phyloP scores from a whole-genome alignment of 2,888 invertebrate species.

The Aspidapion aeneum region DNA sequence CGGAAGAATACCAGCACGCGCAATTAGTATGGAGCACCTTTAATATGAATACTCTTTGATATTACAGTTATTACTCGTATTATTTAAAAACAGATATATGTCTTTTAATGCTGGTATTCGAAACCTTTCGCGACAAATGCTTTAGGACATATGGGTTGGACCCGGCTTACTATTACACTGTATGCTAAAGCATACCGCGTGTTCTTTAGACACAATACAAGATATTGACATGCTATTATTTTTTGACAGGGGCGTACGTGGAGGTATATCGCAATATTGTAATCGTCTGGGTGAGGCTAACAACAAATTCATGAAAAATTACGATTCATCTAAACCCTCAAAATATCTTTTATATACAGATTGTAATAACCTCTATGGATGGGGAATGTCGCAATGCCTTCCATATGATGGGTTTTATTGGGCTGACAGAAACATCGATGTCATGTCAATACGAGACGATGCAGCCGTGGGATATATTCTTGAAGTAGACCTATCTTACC shows the following conservation, averaged over 20 bases:
- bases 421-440: conserved; percentile 16
- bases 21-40: conserved; percentile 26
- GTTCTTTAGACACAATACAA: conserved; percentile 29
- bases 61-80: too few species aligned
- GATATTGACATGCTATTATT: conserved; percentile 35
- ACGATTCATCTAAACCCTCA: too few species aligned
- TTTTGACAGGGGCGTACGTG: too few species aligned
- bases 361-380: conserved; percentile 25
- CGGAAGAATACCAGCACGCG: not conserved
- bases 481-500: too few species aligned
- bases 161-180: conserved; percentile 33
- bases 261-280: too few species aligned
- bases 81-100: conserved; percentile 42
- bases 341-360: conserved; percentile 5
- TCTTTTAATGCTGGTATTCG: too few species aligned
- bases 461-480: too few species aligned
- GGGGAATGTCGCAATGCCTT: conserved; percentile 30
- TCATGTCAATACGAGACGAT: conserved; percentile 18
- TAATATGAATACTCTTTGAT: conserved; percentile 32
- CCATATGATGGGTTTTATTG: conserved; percentile 26
- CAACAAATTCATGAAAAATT: too few species aligned
- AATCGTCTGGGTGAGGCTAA: too few species aligned
- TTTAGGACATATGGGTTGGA: conserved; percentile 35
- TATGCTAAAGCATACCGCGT: conserved; percentile 32
- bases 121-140: conserved; percentile 36